Conservation (phyloP, 2,797 vertebrate species). For the Urosaurus nigricauda region DNA sequence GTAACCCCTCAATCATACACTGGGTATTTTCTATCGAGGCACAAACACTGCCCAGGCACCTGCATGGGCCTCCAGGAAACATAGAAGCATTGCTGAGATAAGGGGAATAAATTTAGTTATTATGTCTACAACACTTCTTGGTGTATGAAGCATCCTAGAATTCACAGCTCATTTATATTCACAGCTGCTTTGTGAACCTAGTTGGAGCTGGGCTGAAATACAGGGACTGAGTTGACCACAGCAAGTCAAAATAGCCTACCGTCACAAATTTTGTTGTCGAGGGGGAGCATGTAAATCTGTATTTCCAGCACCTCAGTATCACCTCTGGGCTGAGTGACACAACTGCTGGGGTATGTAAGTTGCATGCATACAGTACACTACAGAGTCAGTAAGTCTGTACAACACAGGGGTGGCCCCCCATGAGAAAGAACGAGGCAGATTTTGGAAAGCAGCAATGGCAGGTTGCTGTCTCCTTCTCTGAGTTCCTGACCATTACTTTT, state of each 20-base stretch:
- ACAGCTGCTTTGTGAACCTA: neutral
- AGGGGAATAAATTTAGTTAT: conserved; percentile 26
- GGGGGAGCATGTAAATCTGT: neutral
- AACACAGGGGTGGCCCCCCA: too few relatives aligned
- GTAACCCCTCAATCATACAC: neutral
- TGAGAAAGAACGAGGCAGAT: neutral
- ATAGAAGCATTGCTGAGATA: conserved; percentile 11
- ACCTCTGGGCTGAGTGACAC: too few relatives aligned
- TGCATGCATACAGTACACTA: neutral
- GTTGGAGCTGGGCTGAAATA: too few relatives aligned
- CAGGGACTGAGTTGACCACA: neutral
- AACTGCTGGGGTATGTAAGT: too few relatives aligned
- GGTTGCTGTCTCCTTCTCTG: neutral
- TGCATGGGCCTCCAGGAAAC: neutral
- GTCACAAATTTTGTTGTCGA: neutral
- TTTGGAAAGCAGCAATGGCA: neutral
- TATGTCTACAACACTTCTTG: conserved; percentile 7
- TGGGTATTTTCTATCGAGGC: neutral
- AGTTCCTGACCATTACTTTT: neutral
- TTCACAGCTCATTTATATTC: conserved; percentile 18
- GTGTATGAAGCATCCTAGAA: neutral
- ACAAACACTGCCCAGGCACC: conserved; percentile 7
- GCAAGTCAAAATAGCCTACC: neutral
- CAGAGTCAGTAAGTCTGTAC: too few relatives aligned
- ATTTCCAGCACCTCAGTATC: neutral